Conservation (phyloP, 2,113 vertebrate genomes). For the Psophia crepitans region DNA sequence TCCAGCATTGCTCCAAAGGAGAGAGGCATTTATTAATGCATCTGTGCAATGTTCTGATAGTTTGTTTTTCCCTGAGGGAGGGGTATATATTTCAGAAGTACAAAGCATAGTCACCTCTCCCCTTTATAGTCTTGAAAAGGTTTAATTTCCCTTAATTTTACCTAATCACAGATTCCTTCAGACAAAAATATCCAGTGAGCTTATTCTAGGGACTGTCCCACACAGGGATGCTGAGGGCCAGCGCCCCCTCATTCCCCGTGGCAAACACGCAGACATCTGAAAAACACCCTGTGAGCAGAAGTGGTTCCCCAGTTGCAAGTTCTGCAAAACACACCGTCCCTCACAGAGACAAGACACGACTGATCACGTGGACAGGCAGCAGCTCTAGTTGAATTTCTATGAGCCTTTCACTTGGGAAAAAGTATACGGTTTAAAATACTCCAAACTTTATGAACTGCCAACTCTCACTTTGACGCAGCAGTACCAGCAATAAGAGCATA, state of each 20-base stretch:
- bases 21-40: neutral
- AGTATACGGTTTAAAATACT: neutral
- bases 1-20: neutral
- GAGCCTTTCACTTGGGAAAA: neutral
- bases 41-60: neutral
- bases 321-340: neutral
- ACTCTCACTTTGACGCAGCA: neutral
- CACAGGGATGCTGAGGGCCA: no score
- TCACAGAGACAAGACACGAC: neutral
- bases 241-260: rapidly evolving
- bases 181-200: neutral
- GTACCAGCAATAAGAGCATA: neutral
- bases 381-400: neutral
- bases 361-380: neutral
- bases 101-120: neutral
- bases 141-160: neutral
- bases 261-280: neutral
- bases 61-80: neutral
- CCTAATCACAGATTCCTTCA: neutral
- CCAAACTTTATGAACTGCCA: neutral
- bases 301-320: neutral
- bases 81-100: neutral
- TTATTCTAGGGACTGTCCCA: neutral
- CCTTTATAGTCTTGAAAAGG: neutral
- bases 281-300: neutral